Evolutionary conservation across 35 echinoderm and acorn worm genomes (phyloP).

Genomic region (Lytechinus variegatus): DNA sequence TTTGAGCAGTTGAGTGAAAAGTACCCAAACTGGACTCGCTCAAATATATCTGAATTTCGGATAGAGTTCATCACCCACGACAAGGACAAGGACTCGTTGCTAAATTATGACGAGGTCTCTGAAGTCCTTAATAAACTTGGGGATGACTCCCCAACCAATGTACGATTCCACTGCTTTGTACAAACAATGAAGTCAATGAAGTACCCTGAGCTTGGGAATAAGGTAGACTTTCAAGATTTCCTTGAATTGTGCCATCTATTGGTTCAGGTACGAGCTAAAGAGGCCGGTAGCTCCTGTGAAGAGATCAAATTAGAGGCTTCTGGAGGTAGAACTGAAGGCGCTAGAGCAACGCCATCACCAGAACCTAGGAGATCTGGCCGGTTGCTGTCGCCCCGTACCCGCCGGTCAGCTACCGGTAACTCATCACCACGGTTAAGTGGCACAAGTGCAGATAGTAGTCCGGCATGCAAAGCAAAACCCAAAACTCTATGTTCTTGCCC

Average conservation of each 20-base stretch:
- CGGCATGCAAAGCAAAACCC: constrained; percentile 43
- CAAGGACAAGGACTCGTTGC: constrained; percentile 85
- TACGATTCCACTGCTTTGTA: constrained; percentile 76
- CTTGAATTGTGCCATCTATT: constrained; percentile 83
- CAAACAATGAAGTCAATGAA: constrained; percentile 69
- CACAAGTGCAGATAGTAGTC: neutral
- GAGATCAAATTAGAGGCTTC: constrained; percentile 68
- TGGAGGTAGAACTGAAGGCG: constrained; percentile 68
- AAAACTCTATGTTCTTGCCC: constrained; percentile 57
- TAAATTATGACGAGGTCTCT: constrained; percentile 90
- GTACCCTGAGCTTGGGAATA: constrained; percentile 71
- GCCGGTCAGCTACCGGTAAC: constrained; percentile 14
- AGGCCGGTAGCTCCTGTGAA: constrained; percentile 21
- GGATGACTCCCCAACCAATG: constrained; percentile 77
- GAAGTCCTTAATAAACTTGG: constrained; percentile 83
- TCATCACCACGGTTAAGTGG: constrained; percentile 4
- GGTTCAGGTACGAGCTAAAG: constrained; percentile 62
- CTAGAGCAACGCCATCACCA: constrained; percentile 50
- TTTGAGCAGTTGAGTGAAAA: constrained; percentile 83
- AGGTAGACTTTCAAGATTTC: constrained; percentile 96
- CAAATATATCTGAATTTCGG: constrained; percentile 95
- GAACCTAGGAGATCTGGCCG: constrained; percentile 39
- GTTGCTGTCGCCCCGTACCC: constrained; percentile 56
- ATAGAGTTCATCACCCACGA: constrained; percentile 92
- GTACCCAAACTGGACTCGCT: constrained; percentile 77